phyloP scores from a whole-genome alignment of 2,888 invertebrate genomes.

The Calameuta pallipes region DNA sequence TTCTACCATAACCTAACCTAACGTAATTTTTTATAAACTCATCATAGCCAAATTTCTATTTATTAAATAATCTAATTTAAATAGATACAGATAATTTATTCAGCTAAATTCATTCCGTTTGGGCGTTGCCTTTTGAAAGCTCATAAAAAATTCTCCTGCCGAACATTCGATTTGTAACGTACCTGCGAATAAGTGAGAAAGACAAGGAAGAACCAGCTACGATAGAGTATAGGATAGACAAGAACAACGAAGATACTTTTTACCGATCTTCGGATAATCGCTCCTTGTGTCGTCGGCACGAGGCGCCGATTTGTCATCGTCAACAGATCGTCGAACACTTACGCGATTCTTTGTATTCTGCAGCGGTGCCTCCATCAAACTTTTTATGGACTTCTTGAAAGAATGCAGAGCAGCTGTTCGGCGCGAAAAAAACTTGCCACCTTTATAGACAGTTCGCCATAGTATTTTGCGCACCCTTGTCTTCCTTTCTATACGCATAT shows the following conservation, averaged over 20 bases:
- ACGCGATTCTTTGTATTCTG: neutral
- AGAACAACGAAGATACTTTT: neutral
- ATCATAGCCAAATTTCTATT: too few relatives aligned
- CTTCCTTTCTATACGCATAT: too few relatives aligned
- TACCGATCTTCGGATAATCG: neutral
- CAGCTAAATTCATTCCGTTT: neutral
- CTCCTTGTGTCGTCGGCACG: neutral
- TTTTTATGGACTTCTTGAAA: neutral
- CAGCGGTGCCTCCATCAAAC: neutral
- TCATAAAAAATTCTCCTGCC: neutral
- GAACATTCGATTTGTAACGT: neutral
- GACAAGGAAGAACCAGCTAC: neutral
- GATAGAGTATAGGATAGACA: neutral
- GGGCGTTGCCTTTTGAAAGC: neutral
- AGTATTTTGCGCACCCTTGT: neutral
- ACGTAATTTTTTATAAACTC: too few relatives aligned
- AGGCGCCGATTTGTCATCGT: neutral
- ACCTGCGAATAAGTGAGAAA: neutral
- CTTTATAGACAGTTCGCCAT: neutral
- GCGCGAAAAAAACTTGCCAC: neutral
- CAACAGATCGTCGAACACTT: neutral
- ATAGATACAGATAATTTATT: neutral
- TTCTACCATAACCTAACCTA: too few relatives aligned
- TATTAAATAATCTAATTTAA: too few relatives aligned
- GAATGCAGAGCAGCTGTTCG: neutral